Percentiles rank a stretch among this genome's conserved stretches.
Evolutionary conservation across 2,888 invertebrate species (phyloP).

Genomic region (Diploptera punctata): DNA sequence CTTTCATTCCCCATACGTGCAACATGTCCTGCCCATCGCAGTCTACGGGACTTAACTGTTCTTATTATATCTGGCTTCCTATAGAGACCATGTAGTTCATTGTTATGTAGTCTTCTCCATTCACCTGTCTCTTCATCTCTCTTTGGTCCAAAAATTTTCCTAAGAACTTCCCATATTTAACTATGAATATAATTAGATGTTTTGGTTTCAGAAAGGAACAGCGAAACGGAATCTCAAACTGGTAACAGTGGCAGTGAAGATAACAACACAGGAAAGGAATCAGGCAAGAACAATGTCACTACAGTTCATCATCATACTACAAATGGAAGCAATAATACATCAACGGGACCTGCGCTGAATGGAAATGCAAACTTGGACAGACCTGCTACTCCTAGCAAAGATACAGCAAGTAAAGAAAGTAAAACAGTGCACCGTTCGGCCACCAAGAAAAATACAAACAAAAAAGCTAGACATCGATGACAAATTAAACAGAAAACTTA

Average conservation of each 20-base stretch:
- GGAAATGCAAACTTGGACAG: constrained; percentile 64
- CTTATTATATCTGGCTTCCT: too few species aligned
- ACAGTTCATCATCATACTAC: constrained; percentile 41
- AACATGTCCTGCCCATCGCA: too few species aligned
- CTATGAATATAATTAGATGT: too few species aligned
- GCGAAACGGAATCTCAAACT: constrained; percentile 88
- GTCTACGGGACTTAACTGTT: too few species aligned
- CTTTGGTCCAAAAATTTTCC: too few species aligned
- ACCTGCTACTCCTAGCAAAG: constrained; percentile 43
- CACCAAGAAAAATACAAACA: constrained; percentile 77
- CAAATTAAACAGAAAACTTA: constrained; percentile 5
- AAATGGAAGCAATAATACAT: constrained; percentile 35
- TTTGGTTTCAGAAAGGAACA: constrained; percentile 75
- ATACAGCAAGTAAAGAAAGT: constrained; percentile 62
- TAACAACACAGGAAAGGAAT: constrained; percentile 49
- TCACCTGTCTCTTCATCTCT: too few species aligned
- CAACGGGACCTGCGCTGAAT: constrained; percentile 54
- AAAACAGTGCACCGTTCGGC: constrained; percentile 60
- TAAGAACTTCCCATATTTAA: too few species aligned
- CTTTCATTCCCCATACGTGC: too few species aligned
- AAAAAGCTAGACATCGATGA: constrained; percentile 82
- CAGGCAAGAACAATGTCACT: constrained; percentile 39
- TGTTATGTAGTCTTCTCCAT: too few species aligned
- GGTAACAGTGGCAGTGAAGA: constrained; percentile 63
- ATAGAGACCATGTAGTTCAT: too few species aligned